Percentiles rank a stretch among this genome's conserved stretches.
Conservation (phyloP, 2,888 invertebrate species). For the Zeuzera pyrina region DNA sequence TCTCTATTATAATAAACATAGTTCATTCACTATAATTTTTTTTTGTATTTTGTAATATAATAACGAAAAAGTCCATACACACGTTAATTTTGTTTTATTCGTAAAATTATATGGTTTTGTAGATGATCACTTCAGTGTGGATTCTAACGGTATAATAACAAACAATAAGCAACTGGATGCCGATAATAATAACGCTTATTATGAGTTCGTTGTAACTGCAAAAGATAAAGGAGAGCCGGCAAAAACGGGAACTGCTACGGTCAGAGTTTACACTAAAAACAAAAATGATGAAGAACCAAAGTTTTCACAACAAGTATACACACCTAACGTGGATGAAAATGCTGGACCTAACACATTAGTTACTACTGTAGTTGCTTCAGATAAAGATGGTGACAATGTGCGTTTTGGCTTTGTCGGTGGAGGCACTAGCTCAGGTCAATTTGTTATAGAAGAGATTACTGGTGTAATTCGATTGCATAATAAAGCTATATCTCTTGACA, state of each 20-base stretch:
- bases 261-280: slow-evolving; percentile 96
- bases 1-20: too few relatives aligned
- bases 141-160: slow-evolving; percentile 92
- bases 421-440: slow-evolving; percentile 91
- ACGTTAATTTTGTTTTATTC: too few relatives aligned
- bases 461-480: slow-evolving; percentile 93
- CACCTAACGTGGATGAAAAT: slow-evolving; percentile 96
- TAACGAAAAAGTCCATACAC: too few relatives aligned
- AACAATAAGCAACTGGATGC: slow-evolving; percentile 95
- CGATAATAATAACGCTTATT: slow-evolving; percentile 96
- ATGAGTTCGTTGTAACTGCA: slow-evolving; percentile 94
- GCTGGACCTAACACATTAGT: slow-evolving; percentile 96
- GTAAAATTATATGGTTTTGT: too few relatives aligned
- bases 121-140: slow-evolving; percentile 96
- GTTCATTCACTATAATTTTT: too few relatives aligned
- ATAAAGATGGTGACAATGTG: slow-evolving; percentile 97
- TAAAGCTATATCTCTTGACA: slow-evolving; percentile 88
- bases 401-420: slow-evolving; percentile 93
- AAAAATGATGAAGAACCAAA: slow-evolving; percentile 98
- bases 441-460: slow-evolving; percentile 95
- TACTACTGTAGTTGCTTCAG: slow-evolving; percentile 96
- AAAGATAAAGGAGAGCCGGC: slow-evolving; percentile 96
- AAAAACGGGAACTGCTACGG: slow-evolving; percentile 93
- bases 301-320: slow-evolving; percentile 96
- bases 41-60: too few relatives aligned